phyloP scores from a whole-genome alignment of 2,888 invertebrate species.

The Lamellibrachia columna region DNA sequence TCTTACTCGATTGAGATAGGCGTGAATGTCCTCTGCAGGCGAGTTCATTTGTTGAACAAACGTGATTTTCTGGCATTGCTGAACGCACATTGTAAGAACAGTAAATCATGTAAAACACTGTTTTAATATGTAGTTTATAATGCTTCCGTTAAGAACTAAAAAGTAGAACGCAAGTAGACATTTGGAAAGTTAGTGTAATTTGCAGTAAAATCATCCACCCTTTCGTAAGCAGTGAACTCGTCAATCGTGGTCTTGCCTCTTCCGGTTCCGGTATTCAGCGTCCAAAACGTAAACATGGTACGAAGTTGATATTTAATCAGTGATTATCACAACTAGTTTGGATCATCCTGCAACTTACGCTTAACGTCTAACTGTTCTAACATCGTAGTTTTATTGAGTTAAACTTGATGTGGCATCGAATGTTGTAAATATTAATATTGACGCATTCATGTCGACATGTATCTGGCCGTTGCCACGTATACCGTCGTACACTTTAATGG shows the following conservation, averaged over 20 bases:
- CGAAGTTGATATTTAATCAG: background rate
- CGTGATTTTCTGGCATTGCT: background rate
- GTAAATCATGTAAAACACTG: background rate
- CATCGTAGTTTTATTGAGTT: background rate
- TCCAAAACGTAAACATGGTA: conserved; percentile 12
- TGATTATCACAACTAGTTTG: background rate
- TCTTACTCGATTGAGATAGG: background rate
- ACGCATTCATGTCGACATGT: conserved; percentile 1
- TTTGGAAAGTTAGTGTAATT: background rate
- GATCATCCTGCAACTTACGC: background rate
- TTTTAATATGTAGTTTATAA: background rate
- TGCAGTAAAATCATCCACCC: background rate
- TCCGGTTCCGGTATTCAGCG: background rate
- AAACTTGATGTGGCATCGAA: background rate
- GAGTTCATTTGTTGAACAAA: background rate
- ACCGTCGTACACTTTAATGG: background rate
- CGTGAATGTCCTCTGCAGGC: background rate
- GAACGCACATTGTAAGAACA: background rate
- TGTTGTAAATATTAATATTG: background rate
- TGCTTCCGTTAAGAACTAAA: background rate
- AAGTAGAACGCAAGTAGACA: background rate
- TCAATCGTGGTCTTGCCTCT: background rate
- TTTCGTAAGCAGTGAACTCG: background rate
- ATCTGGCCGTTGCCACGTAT: background rate
- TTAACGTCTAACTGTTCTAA: background rate